Evolutionary conservation across 2,797 vertebrate genomes (phyloP), one percentile per base, ranked within the genome.

Genomic region (Triplophysa yarkandensis): DNA sequence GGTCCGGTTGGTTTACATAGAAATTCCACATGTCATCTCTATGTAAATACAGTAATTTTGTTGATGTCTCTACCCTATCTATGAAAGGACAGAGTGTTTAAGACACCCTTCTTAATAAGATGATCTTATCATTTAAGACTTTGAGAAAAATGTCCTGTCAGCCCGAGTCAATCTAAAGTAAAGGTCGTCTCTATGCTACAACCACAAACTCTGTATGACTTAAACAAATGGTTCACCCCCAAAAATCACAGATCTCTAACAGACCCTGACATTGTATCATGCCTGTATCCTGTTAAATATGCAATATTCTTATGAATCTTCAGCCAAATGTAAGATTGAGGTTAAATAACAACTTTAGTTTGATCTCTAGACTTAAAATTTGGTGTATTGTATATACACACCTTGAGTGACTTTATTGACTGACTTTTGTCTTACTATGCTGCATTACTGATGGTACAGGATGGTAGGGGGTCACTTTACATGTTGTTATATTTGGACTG

Each of bases 401-500:
- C 4, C 9, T 11, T 52, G 44, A 64, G 17, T 13, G 9, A 23
- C 32, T 5, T 66, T 17, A 65, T 43, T 41, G 25, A 21, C n/a
- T n/a, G n/a, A n/a, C n/a, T n/a, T 23, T 57, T 58, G 43, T 55
- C 10, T 27, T 39, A 19, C 13, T n/a, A 19, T 82, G 76, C 64
- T 27, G 76, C 77, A 82, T 77, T 72, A 68, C 71, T 82, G 60
- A 71, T 39, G 69, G 17, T 73, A 28, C 50, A 69, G 60, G 60
- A 74, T 11, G 30, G 6, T 6, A 34, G 74, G 76, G 16, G 3
- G 50, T 82, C 89, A 90, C 84, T 76, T 79, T 82, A 89, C 81
- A 86, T 84, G 58, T 75, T 83, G 79, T 84, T 84, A 84, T 83
- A 83, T 86, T 80, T 79, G 84, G 83, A 84, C 84, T 82, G 81